Percentiles rank a stretch among this genome's conserved stretches.
These are phyloP conservation scores for Erpetoichthys calabaricus DNA, from an alignment of 2,797 vertebrate species.

Conservation along the genomic window DNA sequence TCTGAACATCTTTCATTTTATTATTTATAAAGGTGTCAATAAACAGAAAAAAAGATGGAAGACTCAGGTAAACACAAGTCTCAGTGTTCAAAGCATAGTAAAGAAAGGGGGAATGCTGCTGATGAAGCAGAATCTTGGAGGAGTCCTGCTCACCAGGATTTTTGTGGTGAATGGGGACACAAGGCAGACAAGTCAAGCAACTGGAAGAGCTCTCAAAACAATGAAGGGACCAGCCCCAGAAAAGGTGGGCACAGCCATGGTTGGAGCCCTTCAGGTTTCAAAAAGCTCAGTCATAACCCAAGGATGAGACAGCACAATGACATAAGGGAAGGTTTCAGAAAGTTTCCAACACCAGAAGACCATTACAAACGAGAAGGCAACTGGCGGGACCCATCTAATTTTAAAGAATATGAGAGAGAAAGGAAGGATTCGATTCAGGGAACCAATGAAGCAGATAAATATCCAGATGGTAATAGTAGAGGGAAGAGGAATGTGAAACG, in stretches of 20 bases:
- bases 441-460: constrained; percentile 27
- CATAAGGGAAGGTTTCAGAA: constrained; percentile 53
- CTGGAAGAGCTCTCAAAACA: constrained; percentile 41
- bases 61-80: constrained; percentile 45
- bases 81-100: constrained; percentile 46
- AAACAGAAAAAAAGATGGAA: constrained; percentile 52
- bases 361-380: constrained; percentile 39
- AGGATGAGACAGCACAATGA: constrained; percentile 47
- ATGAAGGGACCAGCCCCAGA: constrained; percentile 49
- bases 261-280: constrained; percentile 48
- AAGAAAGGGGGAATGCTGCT: constrained; percentile 37
- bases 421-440: constrained; percentile 46
- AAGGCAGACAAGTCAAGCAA: constrained; percentile 49
- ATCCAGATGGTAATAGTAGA: constrained; percentile 29
- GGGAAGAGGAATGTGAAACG: constrained; percentile 25
- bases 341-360: constrained; percentile 43
- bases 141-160: constrained; percentile 31
- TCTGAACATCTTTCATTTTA: neutral
- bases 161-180: constrained; percentile 43
- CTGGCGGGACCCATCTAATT: constrained; percentile 52
- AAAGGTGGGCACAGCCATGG: constrained; percentile 41
- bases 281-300: constrained; percentile 35
- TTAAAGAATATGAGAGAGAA: constrained; percentile 32
- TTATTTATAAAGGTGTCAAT: constrained; percentile 31
- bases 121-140: constrained; percentile 51